A percentile compares a stretch with the other conserved stretches of the same genome.
Conservation (phyloP, 2,797 vertebrate genomes). For the Mycteria americana region DNA sequence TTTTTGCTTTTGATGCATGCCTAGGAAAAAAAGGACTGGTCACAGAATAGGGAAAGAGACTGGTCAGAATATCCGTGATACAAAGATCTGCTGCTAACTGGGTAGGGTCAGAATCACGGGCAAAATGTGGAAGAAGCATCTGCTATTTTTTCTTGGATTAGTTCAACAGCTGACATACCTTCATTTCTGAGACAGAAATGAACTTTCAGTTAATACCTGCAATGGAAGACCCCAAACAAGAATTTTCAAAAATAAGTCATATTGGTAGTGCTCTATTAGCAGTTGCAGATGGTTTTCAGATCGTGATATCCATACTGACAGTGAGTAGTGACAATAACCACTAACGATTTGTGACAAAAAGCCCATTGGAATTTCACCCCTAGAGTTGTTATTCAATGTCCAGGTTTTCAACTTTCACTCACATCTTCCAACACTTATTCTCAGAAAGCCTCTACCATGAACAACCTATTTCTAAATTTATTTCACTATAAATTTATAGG, state of each 20-base stretch:
- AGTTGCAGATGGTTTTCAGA: neutral
- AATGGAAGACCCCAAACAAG: neutral
- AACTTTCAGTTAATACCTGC: neutral
- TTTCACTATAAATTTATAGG: neutral
- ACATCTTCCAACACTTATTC: neutral
- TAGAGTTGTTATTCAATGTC: neutral
- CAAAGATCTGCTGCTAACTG: neutral
- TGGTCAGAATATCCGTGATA: neutral
- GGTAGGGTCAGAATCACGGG: neutral
- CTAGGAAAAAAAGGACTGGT: neutral
- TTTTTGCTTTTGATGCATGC: neutral
- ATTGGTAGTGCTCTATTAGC: neutral
- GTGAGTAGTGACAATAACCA: neutral
- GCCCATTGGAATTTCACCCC: neutral
- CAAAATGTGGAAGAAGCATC: neutral
- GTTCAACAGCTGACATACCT: neutral
- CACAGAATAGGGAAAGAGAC: neutral
- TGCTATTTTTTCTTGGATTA: neutral
- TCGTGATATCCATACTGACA: neutral
- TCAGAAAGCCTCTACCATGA: neutral
- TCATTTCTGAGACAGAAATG: neutral
- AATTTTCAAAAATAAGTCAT: neutral
- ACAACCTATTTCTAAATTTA: neutral
- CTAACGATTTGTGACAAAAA: neutral
- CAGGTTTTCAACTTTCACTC: neutral